Evolutionary conservation across 2,888 invertebrate species (phyloP).

Genomic region (Nomada hirtipes): DNA sequence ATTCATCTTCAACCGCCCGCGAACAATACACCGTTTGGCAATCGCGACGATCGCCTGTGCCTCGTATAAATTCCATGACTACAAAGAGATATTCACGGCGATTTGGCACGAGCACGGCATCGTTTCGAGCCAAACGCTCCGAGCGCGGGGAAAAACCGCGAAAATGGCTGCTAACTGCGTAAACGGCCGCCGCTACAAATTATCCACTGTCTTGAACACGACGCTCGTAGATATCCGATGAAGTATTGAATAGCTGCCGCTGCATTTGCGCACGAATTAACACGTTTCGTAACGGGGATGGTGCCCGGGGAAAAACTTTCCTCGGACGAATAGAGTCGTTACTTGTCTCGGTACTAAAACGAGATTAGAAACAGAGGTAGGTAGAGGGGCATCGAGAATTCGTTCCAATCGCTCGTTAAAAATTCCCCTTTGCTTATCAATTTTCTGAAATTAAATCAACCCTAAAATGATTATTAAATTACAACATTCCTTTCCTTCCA

Average conservation of each 20-base stretch:
- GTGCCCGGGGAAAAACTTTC: no score
- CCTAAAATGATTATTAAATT: no score
- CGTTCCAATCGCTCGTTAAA: no score
- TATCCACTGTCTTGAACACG: not conserved
- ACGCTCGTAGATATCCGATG: not conserved
- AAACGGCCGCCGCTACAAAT: not conserved
- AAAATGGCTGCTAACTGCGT: not conserved
- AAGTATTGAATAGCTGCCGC: not conserved
- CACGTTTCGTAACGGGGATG: no score
- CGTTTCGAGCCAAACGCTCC: not conserved
- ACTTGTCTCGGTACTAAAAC: no score
- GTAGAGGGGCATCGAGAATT: no score
- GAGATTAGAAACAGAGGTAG: no score
- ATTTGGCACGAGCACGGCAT: slow-evolving; percentile 9
- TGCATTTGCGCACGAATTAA: no score
- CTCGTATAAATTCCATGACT: slow-evolving; percentile 21
- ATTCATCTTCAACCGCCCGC: slow-evolving; percentile 8
- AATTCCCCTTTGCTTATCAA: no score
- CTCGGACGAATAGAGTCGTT: not conserved
- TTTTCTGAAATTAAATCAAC: no score
- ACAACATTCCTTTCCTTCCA: no score
- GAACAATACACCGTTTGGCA: slow-evolving; percentile 32
- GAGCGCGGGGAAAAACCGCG: not conserved
- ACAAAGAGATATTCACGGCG: slow-evolving; percentile 5
- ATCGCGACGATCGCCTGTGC: slow-evolving; percentile 4